A percentile compares a stretch with the other conserved stretches of the same genome.
Conservation (phyloP, 37 sponge, comb jelly and placozoan species). For the Chondrosia reniformis region DNA sequence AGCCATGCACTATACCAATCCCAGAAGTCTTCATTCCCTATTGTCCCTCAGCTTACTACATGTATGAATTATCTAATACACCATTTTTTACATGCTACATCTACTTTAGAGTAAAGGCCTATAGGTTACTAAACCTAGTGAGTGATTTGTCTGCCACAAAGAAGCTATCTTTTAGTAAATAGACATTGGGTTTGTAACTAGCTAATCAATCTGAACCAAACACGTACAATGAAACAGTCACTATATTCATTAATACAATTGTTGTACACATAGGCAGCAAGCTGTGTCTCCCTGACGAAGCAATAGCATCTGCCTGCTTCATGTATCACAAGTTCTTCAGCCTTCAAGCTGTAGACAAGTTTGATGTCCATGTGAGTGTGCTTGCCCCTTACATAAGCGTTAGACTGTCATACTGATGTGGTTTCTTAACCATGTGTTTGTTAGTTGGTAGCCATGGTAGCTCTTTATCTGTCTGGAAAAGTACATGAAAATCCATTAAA, state of each 20-base stretch:
- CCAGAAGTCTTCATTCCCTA: not conserved
- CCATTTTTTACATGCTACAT: too few relatives aligned
- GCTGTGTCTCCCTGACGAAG: conserved; percentile 39
- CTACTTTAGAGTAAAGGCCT: too few relatives aligned
- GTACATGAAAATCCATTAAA: conserved; percentile 47
- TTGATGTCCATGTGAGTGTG: conserved; percentile 10
- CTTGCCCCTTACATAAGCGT: not conserved
- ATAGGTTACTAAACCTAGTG: too few relatives aligned
- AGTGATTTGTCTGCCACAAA: too few relatives aligned
- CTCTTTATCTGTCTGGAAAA: conserved; percentile 63
- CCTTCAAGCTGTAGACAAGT: conserved; percentile 9
- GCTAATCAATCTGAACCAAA: too few relatives aligned
- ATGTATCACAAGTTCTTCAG: conserved; percentile 51
- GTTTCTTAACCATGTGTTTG: not conserved
- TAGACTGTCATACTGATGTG: not conserved
- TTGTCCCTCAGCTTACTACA: too few relatives aligned
- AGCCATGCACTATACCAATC: not conserved
- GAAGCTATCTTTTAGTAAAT: too few relatives aligned
- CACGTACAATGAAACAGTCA: too few relatives aligned
- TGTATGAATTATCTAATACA: too few relatives aligned
- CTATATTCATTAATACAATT: too few relatives aligned
- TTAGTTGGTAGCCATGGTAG: conserved; percentile 67
- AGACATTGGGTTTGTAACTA: too few relatives aligned
- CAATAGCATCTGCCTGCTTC: conserved; percentile 44
- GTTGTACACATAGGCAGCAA: conserved; percentile 58